Evolutionary conservation across 92 coral and sea anemone genomes (phyloP), one percentile per base, ranked within the genome.

Genomic region (Porites evermanni): DNA sequence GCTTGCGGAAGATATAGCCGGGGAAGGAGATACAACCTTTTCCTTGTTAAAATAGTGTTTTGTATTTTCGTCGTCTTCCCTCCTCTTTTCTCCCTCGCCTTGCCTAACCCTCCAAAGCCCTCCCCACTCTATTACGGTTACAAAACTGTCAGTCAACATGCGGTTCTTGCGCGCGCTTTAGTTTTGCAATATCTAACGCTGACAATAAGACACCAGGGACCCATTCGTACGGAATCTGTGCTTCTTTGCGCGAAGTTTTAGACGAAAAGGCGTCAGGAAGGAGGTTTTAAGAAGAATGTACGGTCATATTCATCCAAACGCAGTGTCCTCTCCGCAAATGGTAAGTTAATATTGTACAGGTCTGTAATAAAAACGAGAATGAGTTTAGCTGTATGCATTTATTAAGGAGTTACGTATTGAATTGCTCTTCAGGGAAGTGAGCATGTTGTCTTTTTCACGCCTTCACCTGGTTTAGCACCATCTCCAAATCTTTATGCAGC

Each of bases 221-320:
- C 65, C 19, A 29, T 16, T 53, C 61, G n/a, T 24, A 64, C 65
- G 18, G 8, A 16, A 2, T 10, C 12, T 10, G 2, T 54, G 60
- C 60, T 9, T 9, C 12, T 10, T 54, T 11, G 12, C 2, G 60
- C 12, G 60, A 54, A 54, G 60, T 54, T 10, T 13, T 1, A 54
- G 60, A 54, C 47, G 47, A 38, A 38, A 3, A 38, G 47, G 5
- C 47, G 47, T 38, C 47, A 38, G 47, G 47, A 38, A 38, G 47
- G 47, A 38, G 47, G 47, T 38, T 38, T 38, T 38, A 38, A 38
- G 47, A 68, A 51, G 23, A 0, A 83, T 83, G 87, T 83, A 83
- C 73, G 54, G 79, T 23, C 87, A 83, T 50, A 83, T 83, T 50
- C 79, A 70, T 14, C 80, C 87, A 51, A 83, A 73, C 70, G 79